These are phyloP conservation scores for Podiceps cristatus DNA, from an alignment of 2,113 vertebrate genomes.

Conservation along the genomic window DNA sequence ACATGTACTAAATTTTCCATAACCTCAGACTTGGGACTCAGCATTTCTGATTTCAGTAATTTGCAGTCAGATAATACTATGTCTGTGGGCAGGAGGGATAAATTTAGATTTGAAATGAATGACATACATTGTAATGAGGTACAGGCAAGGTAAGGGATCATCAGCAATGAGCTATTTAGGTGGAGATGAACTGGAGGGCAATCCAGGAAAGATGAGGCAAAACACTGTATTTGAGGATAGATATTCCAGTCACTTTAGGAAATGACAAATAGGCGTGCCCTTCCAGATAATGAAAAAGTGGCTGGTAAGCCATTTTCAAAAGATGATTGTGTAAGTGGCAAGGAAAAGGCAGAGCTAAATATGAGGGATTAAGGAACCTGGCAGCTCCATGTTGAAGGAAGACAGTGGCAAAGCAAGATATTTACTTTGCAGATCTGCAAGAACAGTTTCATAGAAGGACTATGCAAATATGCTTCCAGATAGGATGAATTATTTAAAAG, in stretches of 20 bases:
- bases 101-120: conserved; percentile 62
- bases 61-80: conserved; percentile 35
- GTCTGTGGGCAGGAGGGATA: conserved; percentile 40
- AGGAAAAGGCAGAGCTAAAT: not conserved
- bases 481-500: not conserved
- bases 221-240: not conserved
- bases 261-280: not conserved
- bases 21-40: conserved; percentile 45
- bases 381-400: not conserved
- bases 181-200: not conserved
- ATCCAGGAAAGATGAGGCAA: conserved; percentile 28
- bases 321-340: not conserved
- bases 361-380: not conserved
- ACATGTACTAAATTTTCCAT: conserved; percentile 20
- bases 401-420: not conserved
- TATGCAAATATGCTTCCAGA: not conserved
- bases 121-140: conserved; percentile 49
- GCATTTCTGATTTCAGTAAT: conserved; percentile 57
- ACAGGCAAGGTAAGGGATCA: conserved; percentile 49
- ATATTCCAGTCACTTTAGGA: not conserved
- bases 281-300: not conserved
- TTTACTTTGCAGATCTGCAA: not conserved
- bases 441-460: not conserved
- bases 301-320: not conserved
- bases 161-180: conserved; percentile 35